phyloP scores from a whole-genome alignment of 2,888 invertebrate genomes.

The Trichacis sp. region DNA sequence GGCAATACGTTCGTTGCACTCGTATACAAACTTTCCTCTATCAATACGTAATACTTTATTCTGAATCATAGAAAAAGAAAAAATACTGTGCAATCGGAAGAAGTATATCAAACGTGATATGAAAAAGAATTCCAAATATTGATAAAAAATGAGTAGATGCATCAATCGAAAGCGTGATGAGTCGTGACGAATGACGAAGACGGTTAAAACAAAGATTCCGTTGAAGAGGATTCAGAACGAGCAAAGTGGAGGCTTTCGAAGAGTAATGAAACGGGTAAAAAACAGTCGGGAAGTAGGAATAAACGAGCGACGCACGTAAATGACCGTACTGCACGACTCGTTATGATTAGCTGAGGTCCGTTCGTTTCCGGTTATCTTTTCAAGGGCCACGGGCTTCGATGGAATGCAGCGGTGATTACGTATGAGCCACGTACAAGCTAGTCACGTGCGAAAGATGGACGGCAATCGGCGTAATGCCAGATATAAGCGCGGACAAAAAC shows the following conservation, averaged over 20 bases:
- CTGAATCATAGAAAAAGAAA: no score
- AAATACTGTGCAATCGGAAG: no score
- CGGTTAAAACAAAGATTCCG: neutral
- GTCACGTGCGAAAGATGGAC: slow-evolving; percentile 27
- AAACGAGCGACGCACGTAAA: slow-evolving; percentile 9
- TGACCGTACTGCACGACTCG: slow-evolving; percentile 12
- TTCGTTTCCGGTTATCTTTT: slow-evolving; percentile 29
- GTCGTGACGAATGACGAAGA: neutral
- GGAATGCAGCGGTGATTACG: slow-evolving; percentile 30
- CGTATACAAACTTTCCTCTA: no score
- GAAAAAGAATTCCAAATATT: no score
- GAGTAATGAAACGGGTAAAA: slow-evolving; percentile 1
- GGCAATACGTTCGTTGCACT: no score
- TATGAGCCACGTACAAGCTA: slow-evolving; percentile 21
- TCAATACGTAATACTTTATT: no score
- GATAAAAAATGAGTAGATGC: neutral
- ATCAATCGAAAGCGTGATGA: neutral
- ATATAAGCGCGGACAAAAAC: slow-evolving; percentile 22
- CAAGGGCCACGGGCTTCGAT: neutral
- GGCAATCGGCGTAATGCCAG: slow-evolving; percentile 27
- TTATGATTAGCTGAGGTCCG: slow-evolving; percentile 32
- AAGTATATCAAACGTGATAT: no score
- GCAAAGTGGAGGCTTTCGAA: neutral
- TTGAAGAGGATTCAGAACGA: neutral
- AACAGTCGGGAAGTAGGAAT: neutral